phyloP scores from a whole-genome alignment of 1,140 invertebrate species.

The Magallana angulata region DNA sequence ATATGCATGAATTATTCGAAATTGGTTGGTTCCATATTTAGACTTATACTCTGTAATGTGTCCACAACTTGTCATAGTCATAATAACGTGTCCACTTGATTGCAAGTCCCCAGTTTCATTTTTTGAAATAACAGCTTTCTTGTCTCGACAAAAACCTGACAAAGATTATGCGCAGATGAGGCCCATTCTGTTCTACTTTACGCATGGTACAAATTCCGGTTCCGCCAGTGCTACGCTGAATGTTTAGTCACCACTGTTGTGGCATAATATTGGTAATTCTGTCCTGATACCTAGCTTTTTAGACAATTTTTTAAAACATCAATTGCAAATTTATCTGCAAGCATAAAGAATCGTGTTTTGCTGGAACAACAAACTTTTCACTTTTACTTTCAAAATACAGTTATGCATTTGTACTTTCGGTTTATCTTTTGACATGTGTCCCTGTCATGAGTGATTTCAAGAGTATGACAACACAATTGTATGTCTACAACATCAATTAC shows the following conservation, averaged over 20 bases:
- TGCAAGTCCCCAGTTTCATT: slow-evolving; percentile 28
- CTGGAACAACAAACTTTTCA: not conserved
- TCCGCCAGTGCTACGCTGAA: not conserved
- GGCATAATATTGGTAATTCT: too few relatives aligned
- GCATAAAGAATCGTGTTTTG: not conserved
- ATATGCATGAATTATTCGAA: slow-evolving; percentile 87
- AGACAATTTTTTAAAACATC: too few relatives aligned
- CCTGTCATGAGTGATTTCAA: too few relatives aligned
- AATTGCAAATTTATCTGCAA: not conserved
- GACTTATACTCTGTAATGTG: slow-evolving; percentile 89
- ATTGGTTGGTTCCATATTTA: slow-evolving; percentile 86
- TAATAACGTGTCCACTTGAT: slow-evolving; percentile 26
- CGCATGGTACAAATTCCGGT: slow-evolving; percentile 46
- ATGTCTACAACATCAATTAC: too few relatives aligned
- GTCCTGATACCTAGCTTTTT: too few relatives aligned
- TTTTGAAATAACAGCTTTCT: slow-evolving; percentile 44
- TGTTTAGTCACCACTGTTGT: too few relatives aligned
- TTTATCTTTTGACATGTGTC: not conserved
- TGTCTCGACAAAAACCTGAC: slow-evolving; percentile 49
- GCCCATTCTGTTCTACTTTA: slow-evolving; percentile 15
- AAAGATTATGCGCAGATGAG: slow-evolving; percentile 67
- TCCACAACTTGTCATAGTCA: slow-evolving; percentile 83
- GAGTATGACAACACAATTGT: too few relatives aligned
- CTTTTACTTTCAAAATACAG: not conserved
- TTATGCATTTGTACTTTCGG: not conserved